Evolutionary conservation across 2,888 invertebrate genomes (phyloP).

Genomic region (Hypercompe scribonia): DNA sequence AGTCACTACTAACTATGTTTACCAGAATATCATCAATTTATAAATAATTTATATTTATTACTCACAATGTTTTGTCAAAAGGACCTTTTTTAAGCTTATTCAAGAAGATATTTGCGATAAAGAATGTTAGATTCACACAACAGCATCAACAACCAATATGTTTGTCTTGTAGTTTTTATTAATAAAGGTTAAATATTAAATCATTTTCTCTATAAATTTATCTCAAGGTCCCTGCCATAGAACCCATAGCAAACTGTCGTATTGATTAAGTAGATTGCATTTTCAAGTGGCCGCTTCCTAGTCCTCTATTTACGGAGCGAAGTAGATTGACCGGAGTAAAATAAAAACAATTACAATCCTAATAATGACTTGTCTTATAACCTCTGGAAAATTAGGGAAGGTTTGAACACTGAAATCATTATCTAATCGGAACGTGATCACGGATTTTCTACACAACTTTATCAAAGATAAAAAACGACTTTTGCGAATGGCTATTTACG

Average conservation of each 20-base stretch:
- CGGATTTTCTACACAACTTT: neutral
- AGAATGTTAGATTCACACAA: neutral
- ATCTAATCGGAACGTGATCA: neutral
- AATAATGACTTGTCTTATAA: neutral
- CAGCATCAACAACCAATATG: neutral
- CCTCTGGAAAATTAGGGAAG: neutral
- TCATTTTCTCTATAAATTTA: neutral
- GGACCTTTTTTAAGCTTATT: neutral
- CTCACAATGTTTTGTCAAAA: too few relatives aligned
- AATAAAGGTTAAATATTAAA: too few relatives aligned
- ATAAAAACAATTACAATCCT: neutral
- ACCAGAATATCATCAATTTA: neutral
- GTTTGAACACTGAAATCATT: neutral
- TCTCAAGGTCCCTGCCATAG: neutral
- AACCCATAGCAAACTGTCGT: neutral
- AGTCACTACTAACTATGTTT: neutral
- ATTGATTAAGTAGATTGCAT: neutral
- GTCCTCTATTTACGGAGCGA: neutral
- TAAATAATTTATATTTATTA: too few relatives aligned
- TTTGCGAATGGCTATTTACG: neutral
- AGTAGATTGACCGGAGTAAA: neutral
- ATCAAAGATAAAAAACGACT: neutral
- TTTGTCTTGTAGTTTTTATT: too few relatives aligned
- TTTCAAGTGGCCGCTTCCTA: neutral
- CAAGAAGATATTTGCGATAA: neutral